These are phyloP conservation scores for Lasioglossum vierecki DNA, from an alignment of 2,888 invertebrate genomes.

Conservation along the genomic window DNA sequence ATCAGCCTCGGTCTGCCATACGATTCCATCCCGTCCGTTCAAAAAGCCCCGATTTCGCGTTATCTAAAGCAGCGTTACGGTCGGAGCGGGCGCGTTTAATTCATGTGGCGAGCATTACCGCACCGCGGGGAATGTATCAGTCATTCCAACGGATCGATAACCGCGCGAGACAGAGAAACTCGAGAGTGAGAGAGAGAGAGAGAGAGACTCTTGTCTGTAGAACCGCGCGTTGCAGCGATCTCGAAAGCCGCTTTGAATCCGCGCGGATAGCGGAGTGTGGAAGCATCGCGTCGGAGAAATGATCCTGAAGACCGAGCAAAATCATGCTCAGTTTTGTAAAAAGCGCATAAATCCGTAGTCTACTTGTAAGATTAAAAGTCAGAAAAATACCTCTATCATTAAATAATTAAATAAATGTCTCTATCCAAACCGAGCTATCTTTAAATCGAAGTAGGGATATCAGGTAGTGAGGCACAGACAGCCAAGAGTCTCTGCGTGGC, in stretches of 20 bases:
- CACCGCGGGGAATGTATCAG: constrained; percentile 21
- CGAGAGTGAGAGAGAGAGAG: constrained; percentile 3
- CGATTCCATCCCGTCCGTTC: not conserved
- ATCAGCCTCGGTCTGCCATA: not conserved
- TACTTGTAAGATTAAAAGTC: too few species aligned
- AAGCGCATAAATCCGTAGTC: not conserved
- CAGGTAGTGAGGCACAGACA: not conserved
- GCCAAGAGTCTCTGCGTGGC: not conserved
- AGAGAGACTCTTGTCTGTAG: not conserved
- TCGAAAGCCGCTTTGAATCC: not conserved
- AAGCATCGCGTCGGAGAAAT: not conserved
- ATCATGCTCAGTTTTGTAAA: not conserved
- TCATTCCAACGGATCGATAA: constrained; percentile 47
- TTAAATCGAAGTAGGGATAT: not conserved
- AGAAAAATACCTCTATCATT: too few species aligned
- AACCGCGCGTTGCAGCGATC: not conserved
- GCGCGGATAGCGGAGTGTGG: constrained; percentile 19
- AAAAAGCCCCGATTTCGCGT: not conserved
- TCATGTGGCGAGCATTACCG: constrained; percentile 39
- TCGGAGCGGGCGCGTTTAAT: constrained; percentile 13
- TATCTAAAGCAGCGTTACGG: not conserved
- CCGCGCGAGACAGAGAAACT: constrained; percentile 33
- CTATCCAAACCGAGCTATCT: not conserved
- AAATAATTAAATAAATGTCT: too few species aligned
- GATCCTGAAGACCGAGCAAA: not conserved